Conservation (phyloP, 2,888 invertebrate species). For the Brenthis daphne region DNA sequence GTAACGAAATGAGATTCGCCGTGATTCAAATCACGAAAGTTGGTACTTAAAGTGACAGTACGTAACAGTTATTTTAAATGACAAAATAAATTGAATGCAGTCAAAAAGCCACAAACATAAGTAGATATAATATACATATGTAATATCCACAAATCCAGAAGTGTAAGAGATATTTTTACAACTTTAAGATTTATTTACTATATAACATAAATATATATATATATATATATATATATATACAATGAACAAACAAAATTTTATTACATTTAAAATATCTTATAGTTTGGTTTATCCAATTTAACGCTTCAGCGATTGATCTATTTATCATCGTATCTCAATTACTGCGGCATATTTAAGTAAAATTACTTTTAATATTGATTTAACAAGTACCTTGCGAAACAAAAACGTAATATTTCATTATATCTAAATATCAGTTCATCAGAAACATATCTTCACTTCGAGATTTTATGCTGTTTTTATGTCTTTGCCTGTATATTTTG, state of each 20-base stretch:
- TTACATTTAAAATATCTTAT: no score
- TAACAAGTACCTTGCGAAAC: no score
- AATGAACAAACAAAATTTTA: no score
- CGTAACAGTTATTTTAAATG: neutral
- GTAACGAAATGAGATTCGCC: conserved; percentile 11
- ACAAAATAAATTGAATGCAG: neutral
- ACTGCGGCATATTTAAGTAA: neutral
- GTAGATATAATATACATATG: neutral
- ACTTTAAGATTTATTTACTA: no score
- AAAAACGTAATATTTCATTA: no score
- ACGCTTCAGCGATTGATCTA: neutral
- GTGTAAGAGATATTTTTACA: no score
- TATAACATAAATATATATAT: neutral
- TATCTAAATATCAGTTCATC: no score
- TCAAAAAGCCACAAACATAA: neutral
- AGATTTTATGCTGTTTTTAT: neutral
- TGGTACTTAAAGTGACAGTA: neutral
- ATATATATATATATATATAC: neutral
- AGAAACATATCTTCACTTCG: neutral
- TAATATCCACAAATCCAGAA: no score
- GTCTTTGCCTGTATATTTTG: neutral
- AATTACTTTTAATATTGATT: no score
- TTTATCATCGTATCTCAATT: no score
- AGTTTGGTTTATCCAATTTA: neutral
- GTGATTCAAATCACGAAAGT: conserved; percentile 3